phyloP scores from a whole-genome alignment of 2,888 invertebrate species.

The Galeruca laticollis region DNA sequence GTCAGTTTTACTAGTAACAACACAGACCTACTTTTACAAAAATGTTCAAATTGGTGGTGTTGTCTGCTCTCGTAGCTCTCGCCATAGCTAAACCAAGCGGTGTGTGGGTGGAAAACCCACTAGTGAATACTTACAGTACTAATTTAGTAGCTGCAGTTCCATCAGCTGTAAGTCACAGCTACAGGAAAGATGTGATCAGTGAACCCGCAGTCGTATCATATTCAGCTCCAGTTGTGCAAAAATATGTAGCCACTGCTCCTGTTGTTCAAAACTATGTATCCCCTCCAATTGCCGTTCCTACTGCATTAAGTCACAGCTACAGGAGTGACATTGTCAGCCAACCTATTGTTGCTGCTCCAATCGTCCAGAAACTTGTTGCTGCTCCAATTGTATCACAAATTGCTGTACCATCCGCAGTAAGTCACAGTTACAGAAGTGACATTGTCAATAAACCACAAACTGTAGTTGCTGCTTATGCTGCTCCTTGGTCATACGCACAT shows the following conservation, averaged over 20 bases:
- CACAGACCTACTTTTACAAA: slow-evolving; percentile 47
- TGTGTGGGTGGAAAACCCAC: slow-evolving; percentile 7
- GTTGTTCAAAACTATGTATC: slow-evolving; percentile 3
- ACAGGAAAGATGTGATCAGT: slow-evolving; percentile 50
- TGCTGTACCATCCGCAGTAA: slow-evolving; percentile 41
- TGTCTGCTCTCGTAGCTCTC: slow-evolving; percentile 73
- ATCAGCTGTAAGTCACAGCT: slow-evolving; percentile 50
- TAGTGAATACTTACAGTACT: slow-evolving; percentile 18
- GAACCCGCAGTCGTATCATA: slow-evolving; percentile 42
- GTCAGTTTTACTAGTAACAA: slow-evolving; percentile 42
- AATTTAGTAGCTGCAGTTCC: slow-evolving; percentile 37
- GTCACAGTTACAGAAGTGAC: slow-evolving; percentile 52
- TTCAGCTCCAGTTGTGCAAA: slow-evolving; percentile 19
- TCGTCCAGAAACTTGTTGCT: no score
- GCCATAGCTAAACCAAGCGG: slow-evolving; percentile 68
- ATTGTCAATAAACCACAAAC: slow-evolving; percentile 50
- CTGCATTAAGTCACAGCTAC: slow-evolving; percentile 44
- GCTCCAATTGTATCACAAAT: no score
- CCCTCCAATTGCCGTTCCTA: slow-evolving; percentile 24
- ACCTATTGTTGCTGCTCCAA: slow-evolving; percentile 48
- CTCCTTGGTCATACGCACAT: slow-evolving; percentile 12
- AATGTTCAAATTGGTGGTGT: slow-evolving; percentile 60
- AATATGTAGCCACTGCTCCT: slow-evolving; percentile 7
- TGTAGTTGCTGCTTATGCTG: slow-evolving; percentile 40
- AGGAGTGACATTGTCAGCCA: slow-evolving; percentile 48